Evolutionary conservation across 2,113 vertebrate genomes (phyloP).

Genomic region (Geococcyx californianus): DNA sequence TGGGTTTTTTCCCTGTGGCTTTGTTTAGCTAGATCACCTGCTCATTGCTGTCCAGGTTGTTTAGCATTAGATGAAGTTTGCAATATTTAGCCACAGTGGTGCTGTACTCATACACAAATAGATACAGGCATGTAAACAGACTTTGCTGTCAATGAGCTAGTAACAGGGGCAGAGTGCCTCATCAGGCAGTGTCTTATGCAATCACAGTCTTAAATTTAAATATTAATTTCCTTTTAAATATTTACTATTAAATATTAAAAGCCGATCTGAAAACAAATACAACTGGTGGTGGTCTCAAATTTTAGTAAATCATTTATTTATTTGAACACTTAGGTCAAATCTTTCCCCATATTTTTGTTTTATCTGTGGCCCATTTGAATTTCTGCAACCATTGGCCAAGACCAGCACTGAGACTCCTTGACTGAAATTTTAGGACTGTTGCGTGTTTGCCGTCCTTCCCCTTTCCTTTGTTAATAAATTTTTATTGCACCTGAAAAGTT

Average conservation of each 20-base stretch:
- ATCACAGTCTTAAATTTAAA: background rate
- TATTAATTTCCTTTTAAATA: too few species aligned
- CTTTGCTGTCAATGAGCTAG: background rate
- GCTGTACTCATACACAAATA: background rate
- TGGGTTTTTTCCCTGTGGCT: background rate
- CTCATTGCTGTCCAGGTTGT: background rate
- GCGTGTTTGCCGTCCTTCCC: background rate
- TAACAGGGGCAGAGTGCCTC: background rate
- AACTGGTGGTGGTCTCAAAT: background rate
- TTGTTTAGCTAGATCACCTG: background rate
- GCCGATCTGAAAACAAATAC: background rate
- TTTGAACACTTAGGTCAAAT: background rate
- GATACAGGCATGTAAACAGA: background rate
- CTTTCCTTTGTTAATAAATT: background rate
- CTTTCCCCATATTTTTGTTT: background rate
- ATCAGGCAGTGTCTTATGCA: background rate
- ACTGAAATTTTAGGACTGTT: background rate
- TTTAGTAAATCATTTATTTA: background rate
- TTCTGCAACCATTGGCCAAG: background rate
- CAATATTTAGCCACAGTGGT: background rate
- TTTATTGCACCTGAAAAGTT: background rate
- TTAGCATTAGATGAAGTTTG: background rate
- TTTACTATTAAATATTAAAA: background rate
- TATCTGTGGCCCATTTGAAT: background rate
- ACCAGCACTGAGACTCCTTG: background rate